Evolutionary conservation across 2,888 invertebrate genomes (phyloP).

Genomic region (Epirrhoe alternata): DNA sequence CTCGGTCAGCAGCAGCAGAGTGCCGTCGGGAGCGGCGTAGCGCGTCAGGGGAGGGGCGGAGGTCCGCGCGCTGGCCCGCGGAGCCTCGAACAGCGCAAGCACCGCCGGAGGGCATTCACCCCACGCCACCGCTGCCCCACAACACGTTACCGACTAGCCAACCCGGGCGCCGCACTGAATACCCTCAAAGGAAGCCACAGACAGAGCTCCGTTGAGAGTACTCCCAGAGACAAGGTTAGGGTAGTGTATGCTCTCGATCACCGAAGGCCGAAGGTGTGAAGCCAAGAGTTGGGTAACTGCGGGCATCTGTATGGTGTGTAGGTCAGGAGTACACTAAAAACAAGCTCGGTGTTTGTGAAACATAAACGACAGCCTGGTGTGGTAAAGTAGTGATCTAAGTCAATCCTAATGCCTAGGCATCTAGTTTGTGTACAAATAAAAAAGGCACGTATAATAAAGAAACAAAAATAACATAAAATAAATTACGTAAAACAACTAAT

Average conservation of each 20-base stretch:
- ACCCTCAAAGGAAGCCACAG: conserved; percentile 67
- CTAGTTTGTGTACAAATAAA: conserved; percentile 81
- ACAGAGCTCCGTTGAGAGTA: conserved; percentile 68
- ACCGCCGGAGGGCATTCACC: conserved; percentile 82
- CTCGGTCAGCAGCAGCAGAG: conserved; percentile 87
- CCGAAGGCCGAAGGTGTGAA: conserved; percentile 82
- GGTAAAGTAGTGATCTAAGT: conserved; percentile 83
- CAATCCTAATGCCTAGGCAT: conserved; percentile 84
- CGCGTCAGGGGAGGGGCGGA: conserved; percentile 84
- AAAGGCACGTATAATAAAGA: conserved; percentile 77
- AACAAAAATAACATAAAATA: conserved; percentile 65
- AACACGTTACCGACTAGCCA: conserved; percentile 78
- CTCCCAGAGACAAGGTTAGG: conserved; percentile 69
- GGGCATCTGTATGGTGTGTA: conserved; percentile 85
- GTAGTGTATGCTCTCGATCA: conserved; percentile 74
- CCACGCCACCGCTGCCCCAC: conserved; percentile 82
- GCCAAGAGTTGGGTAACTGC: conserved; percentile 85
- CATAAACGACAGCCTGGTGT: conserved; percentile 84
- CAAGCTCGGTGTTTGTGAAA: conserved; percentile 84
- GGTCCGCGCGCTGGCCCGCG: conserved; percentile 66
- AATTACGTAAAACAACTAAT: conserved; percentile 77
- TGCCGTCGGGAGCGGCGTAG: conserved; percentile 86
- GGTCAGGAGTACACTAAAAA: conserved; percentile 84
- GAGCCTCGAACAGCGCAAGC: conserved; percentile 83
- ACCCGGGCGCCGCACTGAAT: conserved; percentile 73